A percentile compares a stretch with the other conserved stretches of the same genome.
phyloP scores from a whole-genome alignment of 2,113 vertebrate species.

The Aramus guarauna region DNA sequence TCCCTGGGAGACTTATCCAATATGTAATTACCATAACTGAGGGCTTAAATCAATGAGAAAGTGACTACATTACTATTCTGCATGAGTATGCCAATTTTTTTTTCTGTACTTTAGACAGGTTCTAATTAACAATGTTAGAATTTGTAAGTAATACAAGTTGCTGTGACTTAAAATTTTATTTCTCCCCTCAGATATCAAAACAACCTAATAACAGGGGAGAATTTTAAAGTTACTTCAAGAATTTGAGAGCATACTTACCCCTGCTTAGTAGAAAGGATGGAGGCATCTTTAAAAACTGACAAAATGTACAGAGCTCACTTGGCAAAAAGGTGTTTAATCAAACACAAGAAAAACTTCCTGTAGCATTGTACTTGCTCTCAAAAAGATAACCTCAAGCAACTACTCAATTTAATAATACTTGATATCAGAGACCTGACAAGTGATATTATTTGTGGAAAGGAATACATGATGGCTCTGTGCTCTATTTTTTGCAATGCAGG shows the following conservation, averaged over 20 bases:
- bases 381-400: not conserved
- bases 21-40: slow-evolving; percentile 15
- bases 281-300: not conserved
- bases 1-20: slow-evolving; percentile 34
- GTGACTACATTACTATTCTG: not conserved
- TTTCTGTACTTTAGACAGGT: not conserved
- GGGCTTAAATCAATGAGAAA: slow-evolving; percentile 13
- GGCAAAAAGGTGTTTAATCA: not conserved
- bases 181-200: slow-evolving; percentile 21
- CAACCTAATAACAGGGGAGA: slow-evolving; percentile 7
- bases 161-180: slow-evolving; percentile 18
- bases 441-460: not conserved
- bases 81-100: slow-evolving; percentile 8
- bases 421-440: not conserved
- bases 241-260: not conserved
- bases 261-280: not conserved
- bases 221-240: not conserved
- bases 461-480: not conserved
- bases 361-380: not conserved
- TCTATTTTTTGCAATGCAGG: not conserved
- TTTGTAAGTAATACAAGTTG: slow-evolving; percentile 34
- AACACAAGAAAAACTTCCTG: not conserved
- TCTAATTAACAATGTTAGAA: slow-evolving; percentile 49
- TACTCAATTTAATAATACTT: not conserved
- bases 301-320: not conserved